These are phyloP conservation scores for Diplolepis rosae DNA, from an alignment of 2,888 invertebrate species.

Conservation along the genomic window DNA sequence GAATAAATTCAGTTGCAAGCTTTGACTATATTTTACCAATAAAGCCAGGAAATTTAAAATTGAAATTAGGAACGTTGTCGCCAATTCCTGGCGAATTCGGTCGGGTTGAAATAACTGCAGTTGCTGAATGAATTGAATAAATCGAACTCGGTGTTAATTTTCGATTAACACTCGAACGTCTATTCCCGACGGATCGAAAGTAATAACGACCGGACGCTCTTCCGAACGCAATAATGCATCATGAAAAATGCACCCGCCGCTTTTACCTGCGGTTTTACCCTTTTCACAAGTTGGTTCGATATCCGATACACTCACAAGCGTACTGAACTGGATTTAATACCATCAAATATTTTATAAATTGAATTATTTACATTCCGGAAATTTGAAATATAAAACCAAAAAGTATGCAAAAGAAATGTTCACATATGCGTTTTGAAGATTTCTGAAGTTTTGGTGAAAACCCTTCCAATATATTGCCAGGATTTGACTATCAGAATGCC, in stretches of 20 bases:
- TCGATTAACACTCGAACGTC: slow-evolving; percentile 18
- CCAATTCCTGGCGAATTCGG: neutral
- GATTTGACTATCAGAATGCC: too few species aligned
- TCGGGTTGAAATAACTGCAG: slow-evolving; percentile 6
- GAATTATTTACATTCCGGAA: too few species aligned
- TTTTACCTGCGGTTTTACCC: slow-evolving; percentile 19
- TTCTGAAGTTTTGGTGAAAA: too few species aligned
- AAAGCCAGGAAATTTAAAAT: neutral
- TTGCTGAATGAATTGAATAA: slow-evolving; percentile 7
- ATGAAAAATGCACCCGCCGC: slow-evolving; percentile 17
- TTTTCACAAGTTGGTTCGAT: slow-evolving; percentile 1
- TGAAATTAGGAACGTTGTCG: neutral
- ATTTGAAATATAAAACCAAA: too few species aligned
- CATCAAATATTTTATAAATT: too few species aligned
- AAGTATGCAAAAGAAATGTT: too few species aligned
- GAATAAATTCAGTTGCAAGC: too few species aligned
- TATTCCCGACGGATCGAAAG: slow-evolving; percentile 25
- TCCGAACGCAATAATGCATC: slow-evolving; percentile 16
- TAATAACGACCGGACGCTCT: slow-evolving; percentile 26
- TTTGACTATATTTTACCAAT: too few species aligned
- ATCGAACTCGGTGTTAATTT: slow-evolving; percentile 16
- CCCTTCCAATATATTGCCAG: too few species aligned
- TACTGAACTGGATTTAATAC: too few species aligned
- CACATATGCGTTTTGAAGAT: too few species aligned
- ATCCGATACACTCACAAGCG: neutral